Evolutionary conservation across 1,140 invertebrate genomes (phyloP), one percentile per base, ranked within the genome.

Genomic region (Megathymus violae): DNA sequence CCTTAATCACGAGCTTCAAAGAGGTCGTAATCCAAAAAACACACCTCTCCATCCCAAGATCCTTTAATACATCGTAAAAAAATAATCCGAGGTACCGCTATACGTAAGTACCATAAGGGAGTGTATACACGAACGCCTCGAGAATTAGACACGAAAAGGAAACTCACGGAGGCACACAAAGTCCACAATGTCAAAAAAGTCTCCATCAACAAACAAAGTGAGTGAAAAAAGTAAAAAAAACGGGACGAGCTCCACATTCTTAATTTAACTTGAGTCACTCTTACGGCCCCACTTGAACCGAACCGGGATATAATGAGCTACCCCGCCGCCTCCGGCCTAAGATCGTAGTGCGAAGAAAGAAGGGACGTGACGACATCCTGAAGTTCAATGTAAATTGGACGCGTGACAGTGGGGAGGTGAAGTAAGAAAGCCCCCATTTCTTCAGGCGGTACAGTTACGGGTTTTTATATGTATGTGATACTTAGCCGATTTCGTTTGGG

Each of bases 231-330:
- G 65, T 77, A 78, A 80, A 79, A n/a, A 78, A 71, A 76, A 84
- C 48, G 54, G 51, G 38, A 85, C 81, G 78, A 87, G 80, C 79
- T 88, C 80, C 85, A 89, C 85, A 89, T 89, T 89, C 87, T 89
- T 89, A 89, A 89, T 89, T 88, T 89, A 89, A 89, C 87, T 89
- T 89, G 85, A 89, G 81, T 87, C 83, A 85, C 83, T 88, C 76
- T 88, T 85, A 85, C 84, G 79, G 84, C 82, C 79, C 84, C 79
- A 78, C 76, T 85, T 80, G 72, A 75, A 72, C 59, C 16, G 25
- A 52, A 69, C 85, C 70, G 67, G 22, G 58, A 46, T 71, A 58
- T 2, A 0, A 64, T 60, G 77, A 68, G 13, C 77, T 47, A 2
- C 70, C 51, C 40, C 60, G 9, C 62, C 38, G 40, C 67, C 36